Conservation (phyloP, 2,888 invertebrate genomes). For the Schrankia costaestrigalis region DNA sequence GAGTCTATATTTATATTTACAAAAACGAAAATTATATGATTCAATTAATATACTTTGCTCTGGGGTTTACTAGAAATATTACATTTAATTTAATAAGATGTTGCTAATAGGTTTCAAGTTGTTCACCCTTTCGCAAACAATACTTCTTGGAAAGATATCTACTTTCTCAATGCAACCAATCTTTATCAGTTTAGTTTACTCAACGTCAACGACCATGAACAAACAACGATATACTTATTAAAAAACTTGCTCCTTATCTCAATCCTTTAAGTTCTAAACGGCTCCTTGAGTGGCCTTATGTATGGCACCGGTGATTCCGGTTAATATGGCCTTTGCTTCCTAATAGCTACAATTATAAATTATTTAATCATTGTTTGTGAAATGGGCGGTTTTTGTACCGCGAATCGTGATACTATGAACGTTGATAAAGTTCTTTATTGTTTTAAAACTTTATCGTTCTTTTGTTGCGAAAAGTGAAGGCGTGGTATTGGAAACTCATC, state of each 20-base stretch:
- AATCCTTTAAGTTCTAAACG: conserved; percentile 12
- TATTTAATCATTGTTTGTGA: conserved; percentile 55
- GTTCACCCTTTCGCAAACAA: too few species aligned
- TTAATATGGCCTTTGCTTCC: conserved; percentile 49
- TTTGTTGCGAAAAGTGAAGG: conserved; percentile 16
- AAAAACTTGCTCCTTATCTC: conserved; percentile 19
- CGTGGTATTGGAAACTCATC: conserved; percentile 12
- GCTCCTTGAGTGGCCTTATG: conserved; percentile 33
- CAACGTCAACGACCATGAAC: background rate
- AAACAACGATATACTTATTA: conserved; percentile 16
- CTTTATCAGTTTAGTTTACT: too few species aligned
- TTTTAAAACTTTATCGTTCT: conserved; percentile 21
- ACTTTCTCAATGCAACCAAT: too few species aligned
- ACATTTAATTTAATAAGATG: too few species aligned
- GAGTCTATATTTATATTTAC: too few species aligned
- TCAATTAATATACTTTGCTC: too few species aligned
- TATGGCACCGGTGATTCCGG: conserved; percentile 44
- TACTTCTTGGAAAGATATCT: too few species aligned
- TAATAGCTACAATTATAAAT: conserved; percentile 57
- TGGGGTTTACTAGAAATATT: too few species aligned
- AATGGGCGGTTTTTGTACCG: conserved; percentile 43
- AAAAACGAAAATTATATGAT: too few species aligned
- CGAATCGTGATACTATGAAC: conserved; percentile 45
- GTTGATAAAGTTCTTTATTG: conserved; percentile 34
- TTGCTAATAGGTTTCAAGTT: too few species aligned